Conservation (phyloP, 1,140 invertebrate species). For the Batillaria attramentaria region DNA sequence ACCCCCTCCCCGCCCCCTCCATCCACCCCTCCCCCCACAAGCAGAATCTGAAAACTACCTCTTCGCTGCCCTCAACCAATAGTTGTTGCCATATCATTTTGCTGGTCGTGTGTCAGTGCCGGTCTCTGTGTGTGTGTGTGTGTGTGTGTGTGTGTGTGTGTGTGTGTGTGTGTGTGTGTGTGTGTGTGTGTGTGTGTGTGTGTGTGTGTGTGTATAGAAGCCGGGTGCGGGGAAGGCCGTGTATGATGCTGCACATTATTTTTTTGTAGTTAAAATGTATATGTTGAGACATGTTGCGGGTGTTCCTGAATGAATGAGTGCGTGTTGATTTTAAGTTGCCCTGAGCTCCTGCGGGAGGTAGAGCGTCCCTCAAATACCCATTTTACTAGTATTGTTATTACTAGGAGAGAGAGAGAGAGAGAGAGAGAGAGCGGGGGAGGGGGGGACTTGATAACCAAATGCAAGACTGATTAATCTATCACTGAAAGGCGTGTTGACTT, state of each 20-base stretch:
- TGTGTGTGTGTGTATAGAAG: not conserved
- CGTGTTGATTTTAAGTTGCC: too few relatives aligned
- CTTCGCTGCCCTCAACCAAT: too few relatives aligned
- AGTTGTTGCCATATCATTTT: too few relatives aligned
- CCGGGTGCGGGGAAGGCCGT: too few relatives aligned
- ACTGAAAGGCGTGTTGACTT: too few relatives aligned
- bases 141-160: not conserved
- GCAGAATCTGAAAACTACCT: not conserved
- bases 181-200: not conserved
- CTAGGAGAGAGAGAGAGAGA: too few relatives aligned
- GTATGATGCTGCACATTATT: not conserved
- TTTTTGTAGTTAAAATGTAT: not conserved
- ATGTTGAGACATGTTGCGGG: too few relatives aligned
- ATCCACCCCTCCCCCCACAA: not conserved
- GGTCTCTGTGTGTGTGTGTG: not conserved
- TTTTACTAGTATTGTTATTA: too few relatives aligned
- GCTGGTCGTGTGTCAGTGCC: not conserved
- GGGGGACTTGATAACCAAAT: too few relatives aligned
- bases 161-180: not conserved
- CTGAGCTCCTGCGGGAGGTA: not conserved
- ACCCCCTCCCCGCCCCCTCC: not conserved
- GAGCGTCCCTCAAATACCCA: too few relatives aligned
- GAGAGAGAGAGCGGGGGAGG: too few relatives aligned
- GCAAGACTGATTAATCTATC: too few relatives aligned
- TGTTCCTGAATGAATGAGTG: not conserved